Evolutionary conservation across 2,113 vertebrate genomes (phyloP).

Genomic region (Ochotona princeps): DNA sequence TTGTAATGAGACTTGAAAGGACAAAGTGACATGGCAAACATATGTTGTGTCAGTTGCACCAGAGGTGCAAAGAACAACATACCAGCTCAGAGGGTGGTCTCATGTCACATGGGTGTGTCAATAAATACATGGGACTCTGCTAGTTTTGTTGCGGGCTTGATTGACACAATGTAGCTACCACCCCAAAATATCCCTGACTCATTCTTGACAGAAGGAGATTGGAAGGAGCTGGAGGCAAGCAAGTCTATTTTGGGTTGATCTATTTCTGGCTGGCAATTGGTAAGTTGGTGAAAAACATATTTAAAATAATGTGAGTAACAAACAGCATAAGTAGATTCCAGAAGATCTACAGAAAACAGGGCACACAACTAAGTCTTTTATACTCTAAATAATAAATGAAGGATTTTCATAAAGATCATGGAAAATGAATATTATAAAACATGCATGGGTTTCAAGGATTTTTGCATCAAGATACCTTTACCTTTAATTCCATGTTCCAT

Average conservation of each 20-base stretch:
- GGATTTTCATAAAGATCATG: too few relatives aligned
- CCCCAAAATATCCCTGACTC: not conserved
- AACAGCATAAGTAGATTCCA: not conserved
- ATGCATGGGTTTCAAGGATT: too few relatives aligned
- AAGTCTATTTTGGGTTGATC: not conserved
- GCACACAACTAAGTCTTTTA: not conserved
- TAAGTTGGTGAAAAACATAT: slow-evolving; percentile 16
- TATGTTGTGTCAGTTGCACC: slow-evolving; percentile 62
- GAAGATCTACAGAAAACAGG: not conserved
- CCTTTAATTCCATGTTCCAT: too few relatives aligned
- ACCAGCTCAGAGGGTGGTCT: not conserved
- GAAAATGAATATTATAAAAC: too few relatives aligned
- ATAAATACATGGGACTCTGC: not conserved
- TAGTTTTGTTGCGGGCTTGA: not conserved
- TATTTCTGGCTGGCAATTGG: not conserved
- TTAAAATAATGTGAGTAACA: not conserved
- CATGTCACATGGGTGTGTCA: not conserved
- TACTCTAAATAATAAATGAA: not conserved
- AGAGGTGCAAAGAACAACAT: slow-evolving; percentile 54
- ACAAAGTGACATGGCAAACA: slow-evolving; percentile 17
- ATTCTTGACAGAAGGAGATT: not conserved
- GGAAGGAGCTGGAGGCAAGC: not conserved
- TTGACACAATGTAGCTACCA: not conserved
- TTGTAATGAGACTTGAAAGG: slow-evolving; percentile 56
- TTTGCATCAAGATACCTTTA: too few relatives aligned